These are phyloP conservation scores for Euura saliciscinereae DNA, from an alignment of 1,140 invertebrate species.

Conservation along the genomic window DNA sequence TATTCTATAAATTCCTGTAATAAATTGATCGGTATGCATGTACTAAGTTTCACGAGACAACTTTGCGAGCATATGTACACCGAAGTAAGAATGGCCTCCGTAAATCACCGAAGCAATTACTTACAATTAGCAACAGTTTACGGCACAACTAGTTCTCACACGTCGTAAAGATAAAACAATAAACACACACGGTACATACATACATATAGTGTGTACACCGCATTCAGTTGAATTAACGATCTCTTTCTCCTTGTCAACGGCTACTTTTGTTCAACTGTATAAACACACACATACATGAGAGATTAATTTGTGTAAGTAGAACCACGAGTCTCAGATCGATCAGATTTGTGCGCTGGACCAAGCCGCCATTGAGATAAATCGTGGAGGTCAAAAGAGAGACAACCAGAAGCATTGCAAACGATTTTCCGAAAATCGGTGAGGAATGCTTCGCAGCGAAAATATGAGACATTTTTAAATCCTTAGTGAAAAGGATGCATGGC, in stretches of 20 bases:
- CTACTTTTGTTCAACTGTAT: not conserved
- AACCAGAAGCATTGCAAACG: too few species aligned
- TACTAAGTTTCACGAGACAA: too few species aligned
- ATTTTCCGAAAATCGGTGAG: not conserved
- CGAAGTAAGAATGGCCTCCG: not conserved
- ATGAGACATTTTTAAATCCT: conserved; percentile 5
- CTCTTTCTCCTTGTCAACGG: not conserved
- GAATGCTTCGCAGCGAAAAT: not conserved
- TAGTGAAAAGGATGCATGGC: not conserved
- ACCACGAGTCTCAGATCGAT: too few species aligned
- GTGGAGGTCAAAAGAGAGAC: too few species aligned
- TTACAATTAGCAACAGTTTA: conserved; percentile 10
- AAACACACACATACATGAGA: too few species aligned
- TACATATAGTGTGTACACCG: not conserved
- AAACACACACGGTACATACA: not conserved
- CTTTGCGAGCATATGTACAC: not conserved
- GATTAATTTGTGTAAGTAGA: too few species aligned
- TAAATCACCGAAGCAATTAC: not conserved
- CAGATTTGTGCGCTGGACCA: too few species aligned
- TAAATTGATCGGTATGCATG: too few species aligned
- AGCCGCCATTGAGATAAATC: too few species aligned
- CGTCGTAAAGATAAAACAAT: conserved; percentile 15
- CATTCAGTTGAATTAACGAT: conserved; percentile 12
- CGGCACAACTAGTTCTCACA: conserved; percentile 10
- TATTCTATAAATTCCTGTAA: too few species aligned